These are phyloP conservation scores for Leptopterna dolabrata DNA, from an alignment of 2,888 invertebrate species.

Conservation along the genomic window DNA sequence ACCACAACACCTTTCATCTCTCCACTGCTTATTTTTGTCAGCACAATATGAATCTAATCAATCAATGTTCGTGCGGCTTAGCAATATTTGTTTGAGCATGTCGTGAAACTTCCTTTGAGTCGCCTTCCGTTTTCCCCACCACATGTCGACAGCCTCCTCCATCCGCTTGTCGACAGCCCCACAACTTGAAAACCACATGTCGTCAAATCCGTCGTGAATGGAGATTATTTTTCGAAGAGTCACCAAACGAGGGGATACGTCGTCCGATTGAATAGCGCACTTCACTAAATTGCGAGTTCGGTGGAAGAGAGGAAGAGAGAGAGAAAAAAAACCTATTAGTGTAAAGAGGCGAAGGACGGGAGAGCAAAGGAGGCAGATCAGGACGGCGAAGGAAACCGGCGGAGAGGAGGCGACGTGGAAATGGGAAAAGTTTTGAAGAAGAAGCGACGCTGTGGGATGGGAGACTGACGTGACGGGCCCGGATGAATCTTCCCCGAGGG, in stretches of 20 bases:
- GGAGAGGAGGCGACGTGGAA: constrained; percentile 17
- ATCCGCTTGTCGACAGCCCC: not conserved
- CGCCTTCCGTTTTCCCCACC: no score
- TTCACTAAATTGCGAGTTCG: constrained; percentile 17
- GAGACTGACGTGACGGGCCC: not conserved
- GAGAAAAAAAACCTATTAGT: constrained; percentile 2
- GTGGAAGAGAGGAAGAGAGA: no score
- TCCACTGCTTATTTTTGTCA: not conserved
- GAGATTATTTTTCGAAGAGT: not conserved
- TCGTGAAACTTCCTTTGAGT: not conserved
- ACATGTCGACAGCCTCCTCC: no score
- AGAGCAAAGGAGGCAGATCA: not conserved
- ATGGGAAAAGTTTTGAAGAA: constrained; percentile 44
- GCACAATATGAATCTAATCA: not conserved
- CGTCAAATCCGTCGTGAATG: not conserved
- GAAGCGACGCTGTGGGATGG: not conserved
- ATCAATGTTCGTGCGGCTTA: not conserved
- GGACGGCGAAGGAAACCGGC: not conserved
- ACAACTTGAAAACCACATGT: not conserved
- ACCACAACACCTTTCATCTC: no score
- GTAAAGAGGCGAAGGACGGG: not conserved
- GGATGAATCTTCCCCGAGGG: not conserved
- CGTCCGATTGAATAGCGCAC: constrained; percentile 2
- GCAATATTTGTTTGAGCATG: not conserved
- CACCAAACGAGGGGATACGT: not conserved